These are phyloP conservation scores for Dallia pectoralis DNA, from an alignment of 2,797 vertebrate genomes.

Conservation along the genomic window DNA sequence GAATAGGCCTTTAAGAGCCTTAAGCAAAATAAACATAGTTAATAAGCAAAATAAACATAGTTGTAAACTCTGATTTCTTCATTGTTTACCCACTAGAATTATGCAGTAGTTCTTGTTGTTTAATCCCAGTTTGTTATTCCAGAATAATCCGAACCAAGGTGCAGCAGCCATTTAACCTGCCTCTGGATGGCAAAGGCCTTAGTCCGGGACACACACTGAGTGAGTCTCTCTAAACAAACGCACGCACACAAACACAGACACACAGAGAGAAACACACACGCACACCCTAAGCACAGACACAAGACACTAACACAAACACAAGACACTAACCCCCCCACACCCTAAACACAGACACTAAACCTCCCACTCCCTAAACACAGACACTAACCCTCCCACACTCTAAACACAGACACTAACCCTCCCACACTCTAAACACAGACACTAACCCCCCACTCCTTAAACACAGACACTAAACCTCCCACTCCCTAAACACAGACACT, in stretches of 20 bases:
- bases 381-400: not conserved
- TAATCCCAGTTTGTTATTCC: conserved; percentile 16
- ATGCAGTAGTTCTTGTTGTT: not conserved
- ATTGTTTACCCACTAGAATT: not conserved
- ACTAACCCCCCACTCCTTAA: too few relatives aligned
- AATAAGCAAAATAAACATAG: not conserved
- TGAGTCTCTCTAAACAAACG: conserved; percentile 62
- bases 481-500: not conserved
- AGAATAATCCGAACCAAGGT: conserved; percentile 94
- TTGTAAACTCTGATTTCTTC: not conserved
- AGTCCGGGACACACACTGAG: conserved; percentile 87
- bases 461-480: not conserved
- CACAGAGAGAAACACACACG: conserved; percentile 2
- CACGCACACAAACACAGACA: not conserved
- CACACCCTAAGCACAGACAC: not conserved
- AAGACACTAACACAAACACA: not conserved
- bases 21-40: not conserved
- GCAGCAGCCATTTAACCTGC: conserved; percentile 89
- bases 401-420: conserved; percentile 21
- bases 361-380: not conserved
- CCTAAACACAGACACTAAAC: conserved; percentile 17
- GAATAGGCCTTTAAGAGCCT: not conserved
- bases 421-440: not conserved
- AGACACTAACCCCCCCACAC: not conserved
- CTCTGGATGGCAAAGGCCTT: conserved; percentile 84